Conservation (phyloP, 2,888 invertebrate species). For the Unio delphinus region DNA sequence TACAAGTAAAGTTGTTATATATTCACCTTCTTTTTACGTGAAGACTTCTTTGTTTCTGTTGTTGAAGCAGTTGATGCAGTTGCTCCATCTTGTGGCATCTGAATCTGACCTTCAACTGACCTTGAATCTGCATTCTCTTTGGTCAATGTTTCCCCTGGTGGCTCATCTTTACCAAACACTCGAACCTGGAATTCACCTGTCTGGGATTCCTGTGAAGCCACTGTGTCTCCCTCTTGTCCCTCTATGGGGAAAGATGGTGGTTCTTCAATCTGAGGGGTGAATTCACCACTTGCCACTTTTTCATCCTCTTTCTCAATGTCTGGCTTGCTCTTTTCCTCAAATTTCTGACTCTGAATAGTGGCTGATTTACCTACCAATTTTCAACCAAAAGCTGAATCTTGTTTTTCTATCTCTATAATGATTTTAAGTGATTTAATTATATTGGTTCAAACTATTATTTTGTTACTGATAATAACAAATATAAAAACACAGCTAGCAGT, state of each 20-base stretch:
- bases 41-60: constrained; percentile 1
- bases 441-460: too few relatives aligned
- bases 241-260: not conserved
- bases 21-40: constrained; percentile 2
- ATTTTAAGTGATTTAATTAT: too few relatives aligned
- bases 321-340: too few relatives aligned
- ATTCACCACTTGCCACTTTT: not conserved
- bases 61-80: not conserved
- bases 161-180: constrained; percentile 40
- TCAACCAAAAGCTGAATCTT: too few relatives aligned
- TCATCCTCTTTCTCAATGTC: too few relatives aligned
- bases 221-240: constrained; percentile 15
- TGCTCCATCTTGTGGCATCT: not conserved
- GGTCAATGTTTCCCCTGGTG: constrained; percentile 1
- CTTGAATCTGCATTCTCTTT: not conserved
- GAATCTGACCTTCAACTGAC: not conserved
- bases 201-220: constrained; percentile 15
- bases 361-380: too few relatives aligned
- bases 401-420: too few relatives aligned
- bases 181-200: constrained; percentile 34
- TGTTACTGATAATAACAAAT: too few relatives aligned
- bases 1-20: too few relatives aligned
- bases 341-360: too few relatives aligned
- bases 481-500: too few relatives aligned
- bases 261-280: not conserved